These are phyloP conservation scores for Ceyx margarethae DNA, from an alignment of 2,113 vertebrate genomes.

Conservation along the genomic window DNA sequence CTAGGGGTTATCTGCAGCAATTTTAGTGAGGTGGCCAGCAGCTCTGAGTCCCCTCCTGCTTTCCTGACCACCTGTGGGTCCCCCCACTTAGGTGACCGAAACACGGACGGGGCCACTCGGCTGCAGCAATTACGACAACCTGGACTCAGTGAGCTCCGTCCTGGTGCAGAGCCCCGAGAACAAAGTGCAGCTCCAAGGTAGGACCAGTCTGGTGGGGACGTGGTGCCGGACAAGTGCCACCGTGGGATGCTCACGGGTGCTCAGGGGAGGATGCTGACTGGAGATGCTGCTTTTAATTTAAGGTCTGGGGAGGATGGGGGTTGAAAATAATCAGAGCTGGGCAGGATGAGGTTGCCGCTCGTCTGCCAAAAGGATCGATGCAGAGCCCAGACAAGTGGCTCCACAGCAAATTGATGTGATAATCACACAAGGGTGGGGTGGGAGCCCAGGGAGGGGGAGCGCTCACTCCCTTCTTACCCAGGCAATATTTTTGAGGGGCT, in stretches of 20 bases:
- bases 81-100: slow-evolving; percentile 88
- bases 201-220: neutral
- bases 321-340: slow-evolving; percentile 30
- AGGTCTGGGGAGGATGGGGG: neutral
- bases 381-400: slow-evolving; percentile 45
- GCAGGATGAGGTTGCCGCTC: slow-evolving; percentile 34
- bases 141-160: slow-evolving; percentile 97
- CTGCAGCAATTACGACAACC: slow-evolving; percentile 98
- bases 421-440: neutral
- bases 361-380: slow-evolving; percentile 51
- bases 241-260: fast-evolving
- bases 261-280: neutral
- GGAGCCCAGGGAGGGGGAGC: neutral
- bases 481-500: neutral
- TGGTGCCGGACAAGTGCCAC: fast-evolving
- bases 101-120: slow-evolving; percentile 96
- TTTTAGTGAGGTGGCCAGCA: fast-evolving
- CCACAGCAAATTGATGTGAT: slow-evolving; percentile 25
- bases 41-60: neutral
- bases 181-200: slow-evolving; percentile 96
- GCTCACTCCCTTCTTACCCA: fast-evolving
- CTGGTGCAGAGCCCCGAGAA: slow-evolving; percentile 98
- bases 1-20: neutral
- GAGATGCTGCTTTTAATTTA: slow-evolving; percentile 29
- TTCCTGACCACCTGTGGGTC: neutral